Conservation (phyloP, 37 sponge, comb jelly and placozoan genomes). For the Eunapius fragilis region DNA sequence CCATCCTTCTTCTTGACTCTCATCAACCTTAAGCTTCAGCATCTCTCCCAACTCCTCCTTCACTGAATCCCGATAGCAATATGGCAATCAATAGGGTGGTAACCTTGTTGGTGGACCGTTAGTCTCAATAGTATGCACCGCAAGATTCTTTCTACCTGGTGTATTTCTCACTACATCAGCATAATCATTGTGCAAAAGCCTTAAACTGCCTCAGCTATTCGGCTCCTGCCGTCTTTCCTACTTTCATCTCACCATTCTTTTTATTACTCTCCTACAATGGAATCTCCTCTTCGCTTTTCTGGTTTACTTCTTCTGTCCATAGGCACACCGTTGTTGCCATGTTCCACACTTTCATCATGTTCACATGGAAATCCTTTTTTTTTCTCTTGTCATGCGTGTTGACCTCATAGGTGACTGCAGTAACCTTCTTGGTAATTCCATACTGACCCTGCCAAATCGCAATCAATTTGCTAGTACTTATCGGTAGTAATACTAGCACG, state of each 20-base stretch:
- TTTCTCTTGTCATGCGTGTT: conserved; percentile 36
- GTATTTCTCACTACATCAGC: background rate
- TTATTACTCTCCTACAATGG: background rate
- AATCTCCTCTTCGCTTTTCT: background rate
- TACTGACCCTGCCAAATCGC: conserved; percentile 46
- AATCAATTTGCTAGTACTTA: conserved; percentile 12
- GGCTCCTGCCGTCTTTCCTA: background rate
- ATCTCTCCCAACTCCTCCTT: conserved; percentile 31
- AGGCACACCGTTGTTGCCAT: background rate
- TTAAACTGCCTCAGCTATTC: background rate
- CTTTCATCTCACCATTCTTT: background rate
- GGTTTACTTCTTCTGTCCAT: background rate
- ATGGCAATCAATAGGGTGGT: conserved; percentile 15
- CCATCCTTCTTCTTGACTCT: conserved; percentile 52
- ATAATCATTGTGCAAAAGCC: background rate
- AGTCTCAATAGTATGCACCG: conserved; percentile 18
- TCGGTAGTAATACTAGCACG: conserved; percentile 44
- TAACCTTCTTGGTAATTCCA: conserved; percentile 10
- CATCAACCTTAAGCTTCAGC: conserved; percentile 14
- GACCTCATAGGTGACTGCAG: conserved; percentile 20
- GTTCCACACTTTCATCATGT: conserved; percentile 32
- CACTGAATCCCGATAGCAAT: conserved; percentile 17
- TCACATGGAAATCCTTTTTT: conserved; percentile 36
- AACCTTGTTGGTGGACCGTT: conserved; percentile 1
- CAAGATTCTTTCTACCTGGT: conserved; percentile 7